Base-by-base conservation (phyloP, 2,888 invertebrate genomes). In the Drosophila meridiana region DNA sequence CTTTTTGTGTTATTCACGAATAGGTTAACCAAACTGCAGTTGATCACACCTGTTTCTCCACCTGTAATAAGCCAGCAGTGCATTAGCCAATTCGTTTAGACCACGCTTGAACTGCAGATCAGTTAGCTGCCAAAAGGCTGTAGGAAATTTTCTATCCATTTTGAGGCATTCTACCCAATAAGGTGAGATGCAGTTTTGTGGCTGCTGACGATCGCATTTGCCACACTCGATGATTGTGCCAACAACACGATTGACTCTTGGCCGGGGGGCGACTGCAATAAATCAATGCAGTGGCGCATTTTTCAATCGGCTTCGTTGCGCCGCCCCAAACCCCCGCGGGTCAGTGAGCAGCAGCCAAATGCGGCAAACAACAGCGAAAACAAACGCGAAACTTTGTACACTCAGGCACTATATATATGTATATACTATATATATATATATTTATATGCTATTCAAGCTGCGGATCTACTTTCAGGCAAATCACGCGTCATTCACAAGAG, bases 71-170 rank as follows among this genome's bases (percentile, higher is more conserved):
- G 20, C 20, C 34, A 34, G 13, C 28, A 3, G 59, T 3, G 69
- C 32, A 57, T 28, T 6, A 11, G 13, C 2, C 5, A 8, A 32
- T 34, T 58, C 53, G 52, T 28, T 47, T 45, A 9, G 13, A 26
- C 4, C 30, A 63, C 14, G 42, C 45, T 56, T 34, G 20, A 68
- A 45, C 56, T 55, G 48, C 28, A 40, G 75, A 62, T 70, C 75
- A 73, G 52, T 72, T 67, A 48, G 28, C 66, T 69, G 65, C 61
- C 63, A 56, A 73, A 83, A 80, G 65, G 66, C 69, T 64, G 76
- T 73, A 61, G 79, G 73, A 84, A 73, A 83, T 77, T 75, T 76
- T 58, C 78, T 83, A 55, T 20, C 87, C 88, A 82, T 82, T 83
- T 83, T 65, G 48, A 70, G 73, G 57, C 40, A 67, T 64, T 57